These are phyloP conservation scores for Tridacna crocea DNA, from an alignment of 2,888 invertebrate genomes.

Conservation along the genomic window DNA sequence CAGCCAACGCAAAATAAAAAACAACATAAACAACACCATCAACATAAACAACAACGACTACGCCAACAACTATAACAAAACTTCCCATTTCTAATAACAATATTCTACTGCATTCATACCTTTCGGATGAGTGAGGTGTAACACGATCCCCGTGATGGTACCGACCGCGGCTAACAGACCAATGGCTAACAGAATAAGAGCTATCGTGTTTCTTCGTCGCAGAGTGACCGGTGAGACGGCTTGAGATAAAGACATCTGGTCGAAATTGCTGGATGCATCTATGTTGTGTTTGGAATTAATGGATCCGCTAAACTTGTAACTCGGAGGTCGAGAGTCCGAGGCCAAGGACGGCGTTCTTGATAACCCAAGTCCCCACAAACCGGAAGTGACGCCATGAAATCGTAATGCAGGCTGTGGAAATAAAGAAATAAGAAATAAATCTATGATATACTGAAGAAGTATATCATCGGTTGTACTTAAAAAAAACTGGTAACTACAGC, in stretches of 20 bases:
- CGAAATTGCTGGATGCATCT: slow-evolving; percentile 46
- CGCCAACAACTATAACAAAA: too few relatives aligned
- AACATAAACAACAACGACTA: too few relatives aligned
- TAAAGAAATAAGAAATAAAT: neutral
- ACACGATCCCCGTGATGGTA: slow-evolving; percentile 58
- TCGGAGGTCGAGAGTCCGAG: slow-evolving; percentile 51
- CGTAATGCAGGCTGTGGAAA: slow-evolving; percentile 57
- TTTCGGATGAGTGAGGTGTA: slow-evolving; percentile 63
- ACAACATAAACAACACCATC: too few relatives aligned
- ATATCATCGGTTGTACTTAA: too few relatives aligned
- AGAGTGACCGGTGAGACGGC: slow-evolving; percentile 53
- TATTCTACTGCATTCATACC: slow-evolving; percentile 40
- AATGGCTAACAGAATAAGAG: slow-evolving; percentile 62
- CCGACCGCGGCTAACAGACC: slow-evolving; percentile 65
- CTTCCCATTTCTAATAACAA: too few relatives aligned
- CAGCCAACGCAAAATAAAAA: too few relatives aligned
- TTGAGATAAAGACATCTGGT: slow-evolving; percentile 39
- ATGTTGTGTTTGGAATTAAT: slow-evolving; percentile 14
- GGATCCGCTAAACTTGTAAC: slow-evolving; percentile 46
- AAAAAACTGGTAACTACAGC: too few relatives aligned
- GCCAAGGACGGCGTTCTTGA: slow-evolving; percentile 43
- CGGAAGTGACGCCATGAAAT: slow-evolving; percentile 55
- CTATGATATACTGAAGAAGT: too few relatives aligned
- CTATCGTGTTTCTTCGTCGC: slow-evolving; percentile 60
- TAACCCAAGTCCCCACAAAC: slow-evolving; percentile 52